Percentiles rank a stretch among this genome's conserved stretches.
Evolutionary conservation across 1,140 invertebrate species (phyloP).

Genomic region (Portunus trituberculatus): DNA sequence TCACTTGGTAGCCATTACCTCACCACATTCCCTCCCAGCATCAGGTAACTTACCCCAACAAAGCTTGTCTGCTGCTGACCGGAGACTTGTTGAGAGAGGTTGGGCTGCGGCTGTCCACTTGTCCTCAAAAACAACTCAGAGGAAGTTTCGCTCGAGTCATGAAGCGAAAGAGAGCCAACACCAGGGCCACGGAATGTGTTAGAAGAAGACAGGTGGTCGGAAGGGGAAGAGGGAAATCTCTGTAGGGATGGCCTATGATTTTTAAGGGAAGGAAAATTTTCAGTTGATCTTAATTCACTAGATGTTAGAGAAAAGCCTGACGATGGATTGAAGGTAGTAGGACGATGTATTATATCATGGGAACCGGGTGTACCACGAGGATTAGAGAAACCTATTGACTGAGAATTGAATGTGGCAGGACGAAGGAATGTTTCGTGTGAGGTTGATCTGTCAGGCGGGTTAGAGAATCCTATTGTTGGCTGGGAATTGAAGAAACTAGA

Average conservation of each 20-base stretch:
- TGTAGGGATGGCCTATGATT: not conserved
- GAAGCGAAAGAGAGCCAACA: not conserved
- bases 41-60: not conserved
- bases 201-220: not conserved
- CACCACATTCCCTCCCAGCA: no score
- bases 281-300: not conserved
- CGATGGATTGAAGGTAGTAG: not conserved
- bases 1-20: no score
- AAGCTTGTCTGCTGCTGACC: not conserved
- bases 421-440: not conserved
- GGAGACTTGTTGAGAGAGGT: not conserved
- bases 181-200: not conserved
- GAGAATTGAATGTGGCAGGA: no score
- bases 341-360: no score
- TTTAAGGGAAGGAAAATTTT: not conserved
- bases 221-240: not conserved
- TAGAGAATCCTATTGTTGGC: no score
- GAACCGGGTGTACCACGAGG: no score
- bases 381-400: no score
- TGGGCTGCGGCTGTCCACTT: not conserved
- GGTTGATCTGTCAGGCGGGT: not conserved
- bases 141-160: not conserved
- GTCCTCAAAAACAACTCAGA: not conserved
- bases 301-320: not conserved
- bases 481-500: no score